Conservation (phyloP, 2,888 invertebrate species). For the Drosophila austrosaltans region DNA sequence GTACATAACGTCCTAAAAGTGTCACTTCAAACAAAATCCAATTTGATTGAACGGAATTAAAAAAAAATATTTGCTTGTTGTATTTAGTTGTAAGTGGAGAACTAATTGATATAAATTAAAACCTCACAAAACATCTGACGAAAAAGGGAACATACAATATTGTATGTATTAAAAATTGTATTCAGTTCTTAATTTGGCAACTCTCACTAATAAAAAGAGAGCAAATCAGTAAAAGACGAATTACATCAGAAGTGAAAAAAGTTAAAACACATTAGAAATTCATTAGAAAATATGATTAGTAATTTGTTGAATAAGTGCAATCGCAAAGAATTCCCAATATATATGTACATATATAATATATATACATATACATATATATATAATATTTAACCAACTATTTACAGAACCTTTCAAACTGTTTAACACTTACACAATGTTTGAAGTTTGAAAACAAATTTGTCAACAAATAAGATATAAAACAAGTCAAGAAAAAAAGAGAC, state of each 20-base stretch:
- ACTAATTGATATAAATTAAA: background rate
- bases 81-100: background rate
- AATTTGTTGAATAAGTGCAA: background rate
- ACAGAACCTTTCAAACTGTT: constrained; percentile 11
- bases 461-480: constrained; percentile 13
- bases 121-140: too few species aligned
- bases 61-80: background rate
- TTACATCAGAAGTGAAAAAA: background rate
- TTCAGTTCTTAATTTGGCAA: too few species aligned
- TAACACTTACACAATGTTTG: constrained; percentile 40
- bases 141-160: too few species aligned
- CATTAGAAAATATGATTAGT: background rate
- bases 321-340: background rate
- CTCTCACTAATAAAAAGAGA: too few species aligned
- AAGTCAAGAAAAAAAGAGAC: background rate
- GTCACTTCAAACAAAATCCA: background rate
- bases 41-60: constrained; percentile 1
- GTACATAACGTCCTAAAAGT: background rate
- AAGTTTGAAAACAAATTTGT: constrained; percentile 27
- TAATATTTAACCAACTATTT: background rate
- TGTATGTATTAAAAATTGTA: too few species aligned
- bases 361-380: background rate
- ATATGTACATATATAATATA: background rate
- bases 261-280: background rate
- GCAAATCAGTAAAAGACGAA: too few species aligned